These are phyloP conservation scores for Anas flavirostris DNA, from an alignment of 2,797 vertebrate species.

Conservation along the genomic window DNA sequence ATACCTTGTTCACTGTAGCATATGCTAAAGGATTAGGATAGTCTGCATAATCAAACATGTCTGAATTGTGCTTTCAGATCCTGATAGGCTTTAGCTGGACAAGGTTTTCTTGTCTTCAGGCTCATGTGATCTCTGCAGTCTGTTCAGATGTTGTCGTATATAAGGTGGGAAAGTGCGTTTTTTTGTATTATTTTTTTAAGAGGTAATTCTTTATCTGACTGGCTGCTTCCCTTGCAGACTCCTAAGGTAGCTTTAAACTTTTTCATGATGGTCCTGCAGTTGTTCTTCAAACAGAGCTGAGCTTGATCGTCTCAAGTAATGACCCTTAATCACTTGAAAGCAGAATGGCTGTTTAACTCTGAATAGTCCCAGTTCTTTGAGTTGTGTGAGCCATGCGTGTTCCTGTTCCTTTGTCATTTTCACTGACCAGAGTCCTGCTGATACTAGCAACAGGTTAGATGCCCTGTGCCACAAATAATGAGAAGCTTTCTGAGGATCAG, in stretches of 20 bases:
- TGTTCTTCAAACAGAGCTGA: background rate
- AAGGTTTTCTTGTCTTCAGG: background rate
- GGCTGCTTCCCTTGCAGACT: background rate
- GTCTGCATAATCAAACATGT: background rate
- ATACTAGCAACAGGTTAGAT: background rate
- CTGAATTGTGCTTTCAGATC: background rate
- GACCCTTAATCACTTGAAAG: background rate
- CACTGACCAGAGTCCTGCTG: background rate
- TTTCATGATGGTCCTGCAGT: background rate
- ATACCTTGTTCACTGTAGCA: background rate
- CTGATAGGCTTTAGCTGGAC: background rate
- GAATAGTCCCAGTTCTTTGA: background rate
- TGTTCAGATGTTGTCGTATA: background rate
- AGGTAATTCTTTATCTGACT: background rate
- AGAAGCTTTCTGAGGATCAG: background rate
- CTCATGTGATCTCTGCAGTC: background rate
- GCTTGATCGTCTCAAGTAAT: background rate
- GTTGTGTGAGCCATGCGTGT: background rate
- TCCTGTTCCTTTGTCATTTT: background rate
- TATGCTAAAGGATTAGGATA: background rate
- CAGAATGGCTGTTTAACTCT: background rate
- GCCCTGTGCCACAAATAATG: background rate
- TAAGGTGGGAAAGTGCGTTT: background rate
- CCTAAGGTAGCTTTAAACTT: background rate
- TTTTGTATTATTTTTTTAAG: background rate